These are phyloP conservation scores for Apodemus agrarius DNA, from an alignment of 2,797 vertebrate species.

Conservation along the genomic window DNA sequence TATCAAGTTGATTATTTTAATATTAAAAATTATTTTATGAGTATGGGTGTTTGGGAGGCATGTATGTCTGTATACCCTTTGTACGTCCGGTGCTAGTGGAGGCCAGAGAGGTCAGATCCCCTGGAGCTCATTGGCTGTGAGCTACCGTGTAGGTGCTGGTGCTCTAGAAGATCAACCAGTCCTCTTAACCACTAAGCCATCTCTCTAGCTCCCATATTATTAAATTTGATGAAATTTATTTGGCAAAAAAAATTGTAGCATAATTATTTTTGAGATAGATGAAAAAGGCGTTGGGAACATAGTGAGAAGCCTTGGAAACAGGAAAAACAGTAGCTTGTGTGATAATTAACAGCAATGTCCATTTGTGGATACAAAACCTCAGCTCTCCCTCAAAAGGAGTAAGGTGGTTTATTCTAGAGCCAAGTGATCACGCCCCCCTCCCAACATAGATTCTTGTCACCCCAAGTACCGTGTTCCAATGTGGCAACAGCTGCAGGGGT, in stretches of 20 bases:
- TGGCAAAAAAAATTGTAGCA: neutral
- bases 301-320: neutral
- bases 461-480: neutral
- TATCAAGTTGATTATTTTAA: neutral
- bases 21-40: neutral
- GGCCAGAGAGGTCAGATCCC: neutral
- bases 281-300: neutral
- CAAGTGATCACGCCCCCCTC: neutral
- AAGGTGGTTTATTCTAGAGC: neutral
- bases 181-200: neutral
- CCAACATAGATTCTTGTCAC: neutral
- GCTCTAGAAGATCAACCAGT: neutral
- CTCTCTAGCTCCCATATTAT: neutral
- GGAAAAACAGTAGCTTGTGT: neutral
- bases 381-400: neutral
- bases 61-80: neutral
- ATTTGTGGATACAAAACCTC: neutral
- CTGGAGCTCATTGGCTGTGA: neutral
- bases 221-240: slow-evolving; percentile 7
- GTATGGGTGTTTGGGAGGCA: neutral
- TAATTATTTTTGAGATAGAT: neutral
- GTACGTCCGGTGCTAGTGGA: neutral
- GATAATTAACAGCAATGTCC: neutral
- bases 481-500: neutral
- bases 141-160: neutral